Conservation (phyloP, 1,140 invertebrate species). For the Drosophila hydei region DNA sequence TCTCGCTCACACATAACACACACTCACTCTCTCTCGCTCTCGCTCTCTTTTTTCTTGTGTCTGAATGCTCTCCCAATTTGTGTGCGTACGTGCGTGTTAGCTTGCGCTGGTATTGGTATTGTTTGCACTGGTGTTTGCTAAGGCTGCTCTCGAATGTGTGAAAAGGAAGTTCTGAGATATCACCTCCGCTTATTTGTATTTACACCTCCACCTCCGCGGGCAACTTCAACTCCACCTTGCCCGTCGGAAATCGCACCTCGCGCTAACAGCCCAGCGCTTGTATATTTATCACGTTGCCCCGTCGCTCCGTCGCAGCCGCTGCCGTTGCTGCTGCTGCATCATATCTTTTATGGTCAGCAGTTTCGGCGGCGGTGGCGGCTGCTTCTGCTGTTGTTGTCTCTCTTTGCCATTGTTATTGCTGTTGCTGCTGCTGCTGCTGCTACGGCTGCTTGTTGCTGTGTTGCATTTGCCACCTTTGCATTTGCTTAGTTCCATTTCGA, state of each 20-base stretch:
- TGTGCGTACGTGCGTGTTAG: constrained; percentile 17
- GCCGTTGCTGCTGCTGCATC: constrained; percentile 7
- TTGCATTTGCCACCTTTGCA: constrained; percentile 62
- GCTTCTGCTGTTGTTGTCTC: constrained; percentile 13
- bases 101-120: constrained; percentile 11
- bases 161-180: constrained; percentile 82
- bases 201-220: constrained; percentile 67
- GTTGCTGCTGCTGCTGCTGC: constrained; percentile 19
- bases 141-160: constrained; percentile 76
- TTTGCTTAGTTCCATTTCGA: constrained; percentile 81
- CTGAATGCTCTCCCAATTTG: constrained; percentile 3
- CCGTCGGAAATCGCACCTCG: constrained; percentile 51
- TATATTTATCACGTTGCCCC: constrained; percentile 43
- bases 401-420: constrained; percentile 22
- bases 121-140: constrained; percentile 56
- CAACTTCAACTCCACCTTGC: constrained; percentile 14
- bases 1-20: background rate
- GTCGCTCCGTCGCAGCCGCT: constrained; percentile 2
- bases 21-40: background rate
- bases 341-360: constrained; percentile 56
- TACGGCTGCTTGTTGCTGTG: constrained; percentile 15
- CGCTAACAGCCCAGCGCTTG: constrained; percentile 22
- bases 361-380: constrained; percentile 25
- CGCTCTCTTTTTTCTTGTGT: background rate
- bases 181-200: constrained; percentile 82